A percentile compares a stretch with the other conserved stretches of the same genome.
These are phyloP conservation scores for Halocaridina rubra DNA, from an alignment of 2,888 invertebrate genomes.

Conservation along the genomic window DNA sequence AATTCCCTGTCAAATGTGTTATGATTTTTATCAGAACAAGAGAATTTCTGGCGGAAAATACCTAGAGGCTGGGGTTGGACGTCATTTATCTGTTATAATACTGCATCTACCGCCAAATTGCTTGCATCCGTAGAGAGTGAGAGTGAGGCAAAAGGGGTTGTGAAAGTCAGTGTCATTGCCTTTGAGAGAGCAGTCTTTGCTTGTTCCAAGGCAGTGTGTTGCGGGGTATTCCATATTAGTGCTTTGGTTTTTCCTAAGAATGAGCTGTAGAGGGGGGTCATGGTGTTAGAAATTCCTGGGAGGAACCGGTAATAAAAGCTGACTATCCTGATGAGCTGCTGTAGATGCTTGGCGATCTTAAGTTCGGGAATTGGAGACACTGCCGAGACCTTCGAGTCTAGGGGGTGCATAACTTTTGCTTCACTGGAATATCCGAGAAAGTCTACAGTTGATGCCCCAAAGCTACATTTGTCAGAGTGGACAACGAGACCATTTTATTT, in stretches of 20 bases:
- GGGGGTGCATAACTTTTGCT: too few species aligned
- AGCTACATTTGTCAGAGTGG: too few species aligned
- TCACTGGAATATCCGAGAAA: too few species aligned
- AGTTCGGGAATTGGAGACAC: too few species aligned
- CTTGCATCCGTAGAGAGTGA: not conserved
- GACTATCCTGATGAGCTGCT: not conserved
- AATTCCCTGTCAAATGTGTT: too few species aligned
- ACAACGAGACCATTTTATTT: too few species aligned
- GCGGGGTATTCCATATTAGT: not conserved
- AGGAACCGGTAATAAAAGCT: not conserved
- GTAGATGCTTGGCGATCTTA: not conserved
- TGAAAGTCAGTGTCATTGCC: not conserved
- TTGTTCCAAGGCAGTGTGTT: not conserved
- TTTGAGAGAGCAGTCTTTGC: not conserved
- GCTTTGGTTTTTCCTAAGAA: not conserved
- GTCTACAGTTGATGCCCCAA: too few species aligned
- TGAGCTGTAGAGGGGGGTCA: not conserved
- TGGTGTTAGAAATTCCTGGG: not conserved
- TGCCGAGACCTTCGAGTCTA: too few species aligned
- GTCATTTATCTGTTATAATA: not conserved
- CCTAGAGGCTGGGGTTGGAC: not conserved
- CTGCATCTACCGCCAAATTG: too few species aligned
- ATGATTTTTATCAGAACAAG: too few species aligned
- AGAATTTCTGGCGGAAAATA: too few species aligned
- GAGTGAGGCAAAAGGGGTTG: not conserved